Conservation (phyloP, 2,888 invertebrate genomes). For the Molanna angustata region DNA sequence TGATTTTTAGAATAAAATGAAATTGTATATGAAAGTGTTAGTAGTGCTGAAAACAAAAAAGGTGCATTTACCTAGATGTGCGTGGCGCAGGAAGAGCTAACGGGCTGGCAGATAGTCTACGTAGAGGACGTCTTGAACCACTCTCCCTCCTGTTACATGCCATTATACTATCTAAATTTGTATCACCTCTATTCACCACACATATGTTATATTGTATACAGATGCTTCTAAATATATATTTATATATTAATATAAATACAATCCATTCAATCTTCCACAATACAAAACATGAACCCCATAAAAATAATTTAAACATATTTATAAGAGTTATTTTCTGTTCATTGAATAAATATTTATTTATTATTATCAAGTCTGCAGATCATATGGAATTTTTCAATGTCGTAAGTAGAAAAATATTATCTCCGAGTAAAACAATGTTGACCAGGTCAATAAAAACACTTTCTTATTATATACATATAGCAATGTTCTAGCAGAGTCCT, state of each 20-base stretch:
- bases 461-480: too few relatives aligned
- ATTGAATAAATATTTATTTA: not conserved
- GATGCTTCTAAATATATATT: too few relatives aligned
- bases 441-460: too few relatives aligned
- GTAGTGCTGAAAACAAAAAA: slow-evolving; percentile 14
- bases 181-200: not conserved
- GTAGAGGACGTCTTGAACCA: slow-evolving; percentile 36
- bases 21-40: not conserved
- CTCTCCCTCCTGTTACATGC: slow-evolving; percentile 25
- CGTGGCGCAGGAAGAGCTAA: slow-evolving; percentile 29
- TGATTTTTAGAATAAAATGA: not conserved
- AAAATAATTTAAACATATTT: not conserved
- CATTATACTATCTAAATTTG: slow-evolving; percentile 5
- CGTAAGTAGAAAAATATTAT: too few relatives aligned
- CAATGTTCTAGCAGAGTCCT: too few relatives aligned
- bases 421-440: too few relatives aligned
- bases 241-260: too few relatives aligned
- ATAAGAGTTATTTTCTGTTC: not conserved
- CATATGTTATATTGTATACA: too few relatives aligned
- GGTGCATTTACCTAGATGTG: slow-evolving; percentile 28
- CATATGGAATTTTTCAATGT: too few relatives aligned
- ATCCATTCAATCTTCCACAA: not conserved
- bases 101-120: slow-evolving; percentile 29
- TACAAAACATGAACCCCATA: not conserved
- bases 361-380: too few relatives aligned